Evolutionary conservation across 2,113 vertebrate species (phyloP).

Genomic region (Noctilio leporinus): DNA sequence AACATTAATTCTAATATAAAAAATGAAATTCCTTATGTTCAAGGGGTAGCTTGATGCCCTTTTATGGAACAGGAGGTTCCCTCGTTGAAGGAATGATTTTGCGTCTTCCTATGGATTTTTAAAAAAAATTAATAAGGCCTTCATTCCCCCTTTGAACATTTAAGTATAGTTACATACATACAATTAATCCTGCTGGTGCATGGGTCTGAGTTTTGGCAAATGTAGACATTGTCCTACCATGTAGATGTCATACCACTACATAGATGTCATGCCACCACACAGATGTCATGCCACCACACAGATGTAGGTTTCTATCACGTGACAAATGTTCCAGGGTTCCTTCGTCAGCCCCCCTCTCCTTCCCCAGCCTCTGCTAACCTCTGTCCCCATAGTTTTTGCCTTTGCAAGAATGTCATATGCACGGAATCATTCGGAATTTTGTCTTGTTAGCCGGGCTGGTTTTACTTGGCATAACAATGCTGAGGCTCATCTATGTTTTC

Average conservation of each 20-base stretch:
- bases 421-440: not conserved
- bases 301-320: rapidly evolving
- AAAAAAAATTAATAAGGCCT: not conserved
- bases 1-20: not conserved
- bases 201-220: not conserved
- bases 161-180: not conserved
- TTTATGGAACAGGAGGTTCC: not conserved
- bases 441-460: no score
- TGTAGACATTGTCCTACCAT: rapidly evolving
- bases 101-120: not conserved
- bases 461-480: no score
- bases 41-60: not conserved
- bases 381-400: not conserved
- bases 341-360: rapidly evolving
- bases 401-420: rapidly evolving
- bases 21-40: not conserved
- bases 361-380: not conserved
- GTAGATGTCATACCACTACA: no score
- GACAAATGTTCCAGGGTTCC: not conserved
- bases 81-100: not conserved
- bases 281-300: no score
- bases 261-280: no score
- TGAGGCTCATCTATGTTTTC: no score
- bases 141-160: not conserved
- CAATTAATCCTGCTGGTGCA: not conserved